phyloP scores from a whole-genome alignment of 2,797 vertebrate genomes.

The Distichodus sexfasciatus region DNA sequence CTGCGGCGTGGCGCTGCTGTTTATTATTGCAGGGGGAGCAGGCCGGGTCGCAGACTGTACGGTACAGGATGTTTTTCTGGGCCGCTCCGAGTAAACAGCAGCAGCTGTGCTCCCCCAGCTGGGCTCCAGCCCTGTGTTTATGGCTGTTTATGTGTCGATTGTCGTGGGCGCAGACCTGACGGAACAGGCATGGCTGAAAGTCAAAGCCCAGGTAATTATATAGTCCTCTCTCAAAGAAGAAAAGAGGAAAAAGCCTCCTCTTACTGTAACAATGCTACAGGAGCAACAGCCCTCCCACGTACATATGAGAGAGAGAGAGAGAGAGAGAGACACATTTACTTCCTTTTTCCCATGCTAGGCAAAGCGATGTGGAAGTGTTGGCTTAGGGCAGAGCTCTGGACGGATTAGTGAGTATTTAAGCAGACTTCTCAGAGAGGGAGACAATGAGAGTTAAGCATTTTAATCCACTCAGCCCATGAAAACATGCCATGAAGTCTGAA shows the following conservation, averaged over 20 bases:
- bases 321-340: constrained; percentile 45
- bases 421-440: constrained; percentile 71
- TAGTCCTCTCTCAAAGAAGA: constrained; percentile 68
- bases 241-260: constrained; percentile 41
- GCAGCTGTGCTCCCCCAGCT: constrained; percentile 82
- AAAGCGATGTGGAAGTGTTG: constrained; percentile 73
- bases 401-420: constrained; percentile 73
- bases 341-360: constrained; percentile 64
- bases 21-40: constrained; percentile 79
- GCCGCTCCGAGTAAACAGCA: constrained; percentile 80
- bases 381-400: constrained; percentile 68
- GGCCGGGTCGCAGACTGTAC: constrained; percentile 69
- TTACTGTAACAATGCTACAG: constrained; percentile 29
- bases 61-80: constrained; percentile 84
- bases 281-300: constrained; percentile 27
- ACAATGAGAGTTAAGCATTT: constrained; percentile 64
- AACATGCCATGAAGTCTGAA: constrained; percentile 17
- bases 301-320: constrained; percentile 20
- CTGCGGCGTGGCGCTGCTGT: constrained; percentile 67
- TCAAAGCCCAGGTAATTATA: constrained; percentile 73
- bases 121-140: constrained; percentile 69
- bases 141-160: constrained; percentile 58
- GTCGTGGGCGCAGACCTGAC: constrained; percentile 70
- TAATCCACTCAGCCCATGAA: constrained; percentile 45
- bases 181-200: constrained; percentile 68